Base-by-base conservation (phyloP, 1,140 invertebrate genomes). In the Drosophila gunungcola region DNA sequence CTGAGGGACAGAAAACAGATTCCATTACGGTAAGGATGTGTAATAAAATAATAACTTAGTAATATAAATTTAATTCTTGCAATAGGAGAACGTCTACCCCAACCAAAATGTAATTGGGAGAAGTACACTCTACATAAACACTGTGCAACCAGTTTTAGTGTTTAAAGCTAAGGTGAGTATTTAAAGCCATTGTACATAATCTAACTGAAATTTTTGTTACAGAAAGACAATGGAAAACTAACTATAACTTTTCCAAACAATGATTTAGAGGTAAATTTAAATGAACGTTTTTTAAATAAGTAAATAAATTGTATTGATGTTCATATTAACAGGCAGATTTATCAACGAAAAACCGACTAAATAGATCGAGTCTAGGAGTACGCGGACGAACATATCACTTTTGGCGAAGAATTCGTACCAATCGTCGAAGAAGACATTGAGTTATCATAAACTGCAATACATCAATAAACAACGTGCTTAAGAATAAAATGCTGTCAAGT, bases 11-110 rank as follows among this genome's bases (percentile, higher is more conserved):
- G 11, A 25, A 45, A 4, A 7, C 1, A 0, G 32, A 25, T 4
- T 4, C 25, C 0, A 25, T 4, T 1, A 13, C 58, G 60, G 78
- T 80, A 11, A 13, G 45, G 7, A n/a, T 61, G 6, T 10, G 1
- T 11, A 10, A 7, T 4, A 3, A 10, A 43, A 1, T 12, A 25
- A 4, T 46, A n/a, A 3, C 21, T n/a, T 25, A 9, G 25, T 6
- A 2, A 45, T 25, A 45, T 0, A 16, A 42, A 43, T 21, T 7
- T 2, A 1, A 12, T 45, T 45, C 10, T 1, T 32, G 29, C 29
- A 2, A 10, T 13, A 49, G 48, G n/a, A 32, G 12, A 32, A 4
- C 7, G 7, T 4, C 48, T 7, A 29, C 27, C 1, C n/a, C 0
- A 9, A 2, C n/a, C 9, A n/a, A 32, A 13, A 32, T 11, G 4